Conservation (phyloP, 2,888 invertebrate genomes). For the Girardia tigrina region DNA sequence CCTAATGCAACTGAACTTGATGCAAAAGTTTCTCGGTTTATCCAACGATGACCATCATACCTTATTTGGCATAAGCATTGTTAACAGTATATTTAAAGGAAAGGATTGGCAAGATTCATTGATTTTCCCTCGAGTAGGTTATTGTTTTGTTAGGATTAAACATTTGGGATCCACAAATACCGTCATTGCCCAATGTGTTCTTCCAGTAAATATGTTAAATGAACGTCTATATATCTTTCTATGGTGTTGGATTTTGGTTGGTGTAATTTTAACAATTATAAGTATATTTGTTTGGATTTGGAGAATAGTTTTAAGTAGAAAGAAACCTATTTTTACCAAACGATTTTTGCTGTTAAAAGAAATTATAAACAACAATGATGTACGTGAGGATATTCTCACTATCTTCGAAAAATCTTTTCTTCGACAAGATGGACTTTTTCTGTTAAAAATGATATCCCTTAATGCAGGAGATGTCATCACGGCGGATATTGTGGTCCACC, state of each 20-base stretch:
- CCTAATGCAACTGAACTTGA: conserved; percentile 34
- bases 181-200: conserved; percentile 33
- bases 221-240: conserved; percentile 37
- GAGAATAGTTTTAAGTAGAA: not conserved
- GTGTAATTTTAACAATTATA: conserved; percentile 16
- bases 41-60: conserved; percentile 13
- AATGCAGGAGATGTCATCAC: conserved; percentile 36
- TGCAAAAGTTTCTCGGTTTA: conserved; percentile 36
- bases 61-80: conserved; percentile 31
- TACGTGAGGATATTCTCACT: not conserved
- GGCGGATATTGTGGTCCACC: conserved; percentile 33
- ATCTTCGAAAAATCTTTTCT: conserved; percentile 25
- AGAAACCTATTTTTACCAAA: not conserved
- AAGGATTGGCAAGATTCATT: conserved; percentile 31
- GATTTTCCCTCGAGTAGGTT: conserved; percentile 36
- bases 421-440: conserved; percentile 37
- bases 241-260: conserved; percentile 35
- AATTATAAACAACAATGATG: not conserved
- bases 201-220: conserved; percentile 36
- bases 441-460: conserved; percentile 36
- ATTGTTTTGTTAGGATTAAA: conserved; percentile 17
- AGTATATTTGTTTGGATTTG: conserved; percentile 31
- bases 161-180: not conserved
- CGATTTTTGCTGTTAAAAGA: not conserved
- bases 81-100: conserved; percentile 28